Percentiles rank a stretch among this genome's conserved stretches.
phyloP scores from a whole-genome alignment of 1,140 invertebrate species.

The Chrysopa pallens region DNA sequence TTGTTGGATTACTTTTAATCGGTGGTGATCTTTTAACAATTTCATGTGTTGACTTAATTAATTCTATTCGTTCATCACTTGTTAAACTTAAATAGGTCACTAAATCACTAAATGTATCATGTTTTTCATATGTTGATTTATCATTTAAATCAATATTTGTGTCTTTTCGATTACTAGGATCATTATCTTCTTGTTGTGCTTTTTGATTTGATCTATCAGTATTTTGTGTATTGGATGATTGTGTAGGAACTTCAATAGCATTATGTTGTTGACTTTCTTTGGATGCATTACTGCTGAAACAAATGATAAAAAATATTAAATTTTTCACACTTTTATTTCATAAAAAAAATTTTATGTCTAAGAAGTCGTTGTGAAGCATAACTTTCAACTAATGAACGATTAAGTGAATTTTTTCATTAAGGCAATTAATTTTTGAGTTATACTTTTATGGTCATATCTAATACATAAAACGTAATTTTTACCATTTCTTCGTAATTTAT shows the following conservation, averaged over 20 bases:
- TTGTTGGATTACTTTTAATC: slow-evolving; percentile 31
- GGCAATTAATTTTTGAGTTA: too few relatives aligned
- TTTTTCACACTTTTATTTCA: too few relatives aligned
- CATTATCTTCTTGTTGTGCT: slow-evolving; percentile 1
- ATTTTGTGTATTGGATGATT: neutral
- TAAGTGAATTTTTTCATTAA: too few relatives aligned
- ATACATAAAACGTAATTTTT: too few relatives aligned
- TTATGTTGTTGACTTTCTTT: slow-evolving; percentile 14
- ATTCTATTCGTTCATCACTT: slow-evolving; percentile 25
- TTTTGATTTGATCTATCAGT: neutral
- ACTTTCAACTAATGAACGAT: too few relatives aligned
- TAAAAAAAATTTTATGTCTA: too few relatives aligned
- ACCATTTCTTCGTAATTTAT: too few relatives aligned
- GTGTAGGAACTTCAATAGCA: neutral
- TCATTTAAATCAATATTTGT: neutral
- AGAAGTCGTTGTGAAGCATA: too few relatives aligned
- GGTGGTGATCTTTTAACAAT: too few relatives aligned
- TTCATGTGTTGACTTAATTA: neutral
- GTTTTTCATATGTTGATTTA: slow-evolving; percentile 8
- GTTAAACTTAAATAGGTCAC: slow-evolving; percentile 25
- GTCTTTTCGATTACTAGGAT: slow-evolving; percentile 8
- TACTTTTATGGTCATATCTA: too few relatives aligned
- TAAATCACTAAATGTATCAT: slow-evolving; percentile 38
- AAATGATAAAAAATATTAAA: slow-evolving; percentile 1
- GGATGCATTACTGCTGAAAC: slow-evolving; percentile 19